These are phyloP conservation scores for Triplophysa yarkandensis DNA, from an alignment of 2,797 vertebrate species.

Conservation along the genomic window DNA sequence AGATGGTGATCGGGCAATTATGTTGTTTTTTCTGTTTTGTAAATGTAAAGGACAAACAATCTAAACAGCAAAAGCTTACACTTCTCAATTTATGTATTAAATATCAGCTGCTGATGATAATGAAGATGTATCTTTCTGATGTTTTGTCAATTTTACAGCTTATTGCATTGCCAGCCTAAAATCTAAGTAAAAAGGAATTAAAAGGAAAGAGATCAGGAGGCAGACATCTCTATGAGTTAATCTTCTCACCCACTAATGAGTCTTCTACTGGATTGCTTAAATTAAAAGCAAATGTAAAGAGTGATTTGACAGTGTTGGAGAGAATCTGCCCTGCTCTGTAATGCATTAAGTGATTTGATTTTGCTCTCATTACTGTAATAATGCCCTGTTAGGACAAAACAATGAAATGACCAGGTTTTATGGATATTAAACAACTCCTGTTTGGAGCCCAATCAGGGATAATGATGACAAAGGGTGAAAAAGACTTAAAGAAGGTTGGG, in stretches of 20 bases:
- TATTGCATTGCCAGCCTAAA: slow-evolving; percentile 70
- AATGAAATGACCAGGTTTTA: slow-evolving; percentile 73
- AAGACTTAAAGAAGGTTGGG: slow-evolving; percentile 1
- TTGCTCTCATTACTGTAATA: slow-evolving; percentile 68
- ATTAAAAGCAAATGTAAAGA: slow-evolving; percentile 82
- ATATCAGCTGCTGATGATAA: background rate
- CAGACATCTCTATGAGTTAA: slow-evolving; percentile 75
- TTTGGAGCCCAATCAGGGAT: slow-evolving; percentile 41
- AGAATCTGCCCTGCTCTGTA: slow-evolving; percentile 66
- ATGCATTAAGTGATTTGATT: slow-evolving; percentile 80
- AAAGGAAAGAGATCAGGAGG: slow-evolving; percentile 71
- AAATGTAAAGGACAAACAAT: background rate
- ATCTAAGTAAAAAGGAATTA: slow-evolving; percentile 79
- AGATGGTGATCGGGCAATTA: slow-evolving; percentile 47
- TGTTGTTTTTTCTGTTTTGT: background rate
- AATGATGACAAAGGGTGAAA: slow-evolving; percentile 26
- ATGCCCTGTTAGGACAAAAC: slow-evolving; percentile 67
- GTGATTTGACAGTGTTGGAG: slow-evolving; percentile 68
- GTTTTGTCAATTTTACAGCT: slow-evolving; percentile 64
- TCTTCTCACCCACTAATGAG: slow-evolving; percentile 76
- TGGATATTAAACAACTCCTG: slow-evolving; percentile 63
- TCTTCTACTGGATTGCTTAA: slow-evolving; percentile 80
- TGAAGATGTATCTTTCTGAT: slow-evolving; percentile 37
- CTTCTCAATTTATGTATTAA: background rate
- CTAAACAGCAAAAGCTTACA: background rate